Conservation (phyloP, 2,797 vertebrate genomes). For the Fistularia tabacaria region DNA sequence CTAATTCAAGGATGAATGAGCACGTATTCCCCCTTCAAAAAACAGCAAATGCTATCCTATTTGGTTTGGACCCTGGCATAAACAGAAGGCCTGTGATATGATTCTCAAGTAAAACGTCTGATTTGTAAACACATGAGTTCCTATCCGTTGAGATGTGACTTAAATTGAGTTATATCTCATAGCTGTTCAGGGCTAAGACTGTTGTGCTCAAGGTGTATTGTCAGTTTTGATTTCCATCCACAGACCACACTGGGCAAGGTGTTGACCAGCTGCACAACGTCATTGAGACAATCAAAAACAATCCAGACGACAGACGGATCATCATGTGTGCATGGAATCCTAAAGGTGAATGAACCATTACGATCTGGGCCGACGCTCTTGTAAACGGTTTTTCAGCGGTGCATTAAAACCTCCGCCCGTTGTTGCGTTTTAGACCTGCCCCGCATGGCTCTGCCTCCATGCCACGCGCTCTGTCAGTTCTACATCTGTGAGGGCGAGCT, state of each 20-base stretch:
- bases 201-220: too few relatives aligned
- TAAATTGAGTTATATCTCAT: too few relatives aligned
- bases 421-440: constrained; percentile 78
- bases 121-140: too few relatives aligned
- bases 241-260: constrained; percentile 92
- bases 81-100: too few relatives aligned
- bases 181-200: too few relatives aligned
- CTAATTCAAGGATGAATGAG: too few relatives aligned
- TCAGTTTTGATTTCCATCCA: not conserved
- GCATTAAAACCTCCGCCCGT: not conserved
- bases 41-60: too few relatives aligned
- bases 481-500: constrained; percentile 88
- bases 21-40: too few relatives aligned
- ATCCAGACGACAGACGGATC: constrained; percentile 92
- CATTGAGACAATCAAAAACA: constrained; percentile 90
- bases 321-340: constrained; percentile 98
- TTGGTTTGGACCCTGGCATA: too few relatives aligned
- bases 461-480: constrained; percentile 95
- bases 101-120: too few relatives aligned
- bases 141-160: too few relatives aligned
- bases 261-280: constrained; percentile 93
- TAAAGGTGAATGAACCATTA: constrained; percentile 78
- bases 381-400: not conserved
- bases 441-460: constrained; percentile 91
- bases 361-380: too few relatives aligned